Evolutionary conservation across 1,140 invertebrate genomes (phyloP).

Genomic region (Cylas formicarius): DNA sequence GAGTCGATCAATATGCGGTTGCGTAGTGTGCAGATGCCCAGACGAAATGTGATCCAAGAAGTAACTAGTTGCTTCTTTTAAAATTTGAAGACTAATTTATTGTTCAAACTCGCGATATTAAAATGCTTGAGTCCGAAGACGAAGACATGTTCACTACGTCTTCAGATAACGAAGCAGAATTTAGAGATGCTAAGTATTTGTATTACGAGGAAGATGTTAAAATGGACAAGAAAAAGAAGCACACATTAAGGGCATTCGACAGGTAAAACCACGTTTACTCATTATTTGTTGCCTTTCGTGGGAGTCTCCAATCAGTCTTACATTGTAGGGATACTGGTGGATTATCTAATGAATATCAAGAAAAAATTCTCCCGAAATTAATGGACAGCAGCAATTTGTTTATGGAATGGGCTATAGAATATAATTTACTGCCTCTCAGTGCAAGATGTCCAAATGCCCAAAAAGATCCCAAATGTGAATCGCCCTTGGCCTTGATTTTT

Average conservation of each 20-base stretch:
- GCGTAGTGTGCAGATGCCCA: no score
- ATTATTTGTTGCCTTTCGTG: constrained; percentile 7
- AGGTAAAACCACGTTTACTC: constrained; percentile 7
- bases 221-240: constrained; percentile 8
- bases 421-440: constrained; percentile 8
- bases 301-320: background rate
- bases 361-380: constrained; percentile 14
- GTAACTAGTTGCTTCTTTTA: no score
- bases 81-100: no score
- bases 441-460: constrained; percentile 12
- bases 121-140: no score
- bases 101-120: no score
- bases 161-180: constrained; percentile 15
- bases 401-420: constrained; percentile 12
- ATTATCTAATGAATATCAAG: constrained; percentile 13
- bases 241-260: constrained; percentile 8
- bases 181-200: constrained; percentile 12
- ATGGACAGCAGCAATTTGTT: constrained; percentile 14
- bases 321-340: constrained; percentile 1
- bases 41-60: no score
- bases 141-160: constrained; percentile 14
- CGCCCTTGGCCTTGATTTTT: constrained; percentile 14
- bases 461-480: constrained; percentile 8
- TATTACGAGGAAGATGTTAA: constrained; percentile 12
- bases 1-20: no score